Evolutionary conservation across 2,888 invertebrate genomes (phyloP).

Genomic region (Odiellus spinosus): DNA sequence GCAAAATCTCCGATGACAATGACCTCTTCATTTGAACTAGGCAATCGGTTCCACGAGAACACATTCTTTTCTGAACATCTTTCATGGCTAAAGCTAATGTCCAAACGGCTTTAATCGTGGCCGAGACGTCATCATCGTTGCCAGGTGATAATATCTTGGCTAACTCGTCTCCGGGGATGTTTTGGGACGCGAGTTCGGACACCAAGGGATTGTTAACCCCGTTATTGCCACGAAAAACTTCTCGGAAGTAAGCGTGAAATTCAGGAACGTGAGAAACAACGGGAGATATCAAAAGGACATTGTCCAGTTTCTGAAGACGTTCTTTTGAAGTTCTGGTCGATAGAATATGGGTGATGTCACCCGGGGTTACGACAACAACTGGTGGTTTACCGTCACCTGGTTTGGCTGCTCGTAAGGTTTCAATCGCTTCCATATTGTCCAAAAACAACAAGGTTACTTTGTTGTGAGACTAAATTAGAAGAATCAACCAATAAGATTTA

Average conservation of each 20-base stretch:
- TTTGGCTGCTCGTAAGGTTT: no score
- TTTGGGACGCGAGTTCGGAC: conserved; percentile 4
- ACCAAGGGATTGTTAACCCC: conserved; percentile 10
- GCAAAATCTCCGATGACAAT: conserved; percentile 7
- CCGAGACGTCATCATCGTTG: conserved; percentile 9
- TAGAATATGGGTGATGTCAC: conserved; percentile 5
- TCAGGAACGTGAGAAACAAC: conserved; percentile 8
- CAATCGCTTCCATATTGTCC: no score
- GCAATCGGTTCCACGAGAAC: conserved; percentile 12
- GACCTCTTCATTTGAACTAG: conserved; percentile 6
- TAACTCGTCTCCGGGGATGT: neutral
- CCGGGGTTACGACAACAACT: conserved; percentile 9
- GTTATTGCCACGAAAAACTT: conserved; percentile 10
- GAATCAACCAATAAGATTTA: no score
- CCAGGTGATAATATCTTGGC: neutral
- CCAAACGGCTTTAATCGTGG: conserved; percentile 16
- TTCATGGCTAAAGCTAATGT: conserved; percentile 12
- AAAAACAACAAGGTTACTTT: no score
- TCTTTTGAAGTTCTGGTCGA: no score
- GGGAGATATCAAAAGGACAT: conserved; percentile 9
- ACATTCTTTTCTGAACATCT: conserved; percentile 9
- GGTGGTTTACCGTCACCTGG: conserved; percentile 1
- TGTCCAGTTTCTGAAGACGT: conserved; percentile 5
- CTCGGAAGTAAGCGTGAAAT: conserved; percentile 12
- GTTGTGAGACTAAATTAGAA: no score